These are phyloP conservation scores for Trisateles emortualis DNA, from an alignment of 2,888 invertebrate species.

Conservation along the genomic window DNA sequence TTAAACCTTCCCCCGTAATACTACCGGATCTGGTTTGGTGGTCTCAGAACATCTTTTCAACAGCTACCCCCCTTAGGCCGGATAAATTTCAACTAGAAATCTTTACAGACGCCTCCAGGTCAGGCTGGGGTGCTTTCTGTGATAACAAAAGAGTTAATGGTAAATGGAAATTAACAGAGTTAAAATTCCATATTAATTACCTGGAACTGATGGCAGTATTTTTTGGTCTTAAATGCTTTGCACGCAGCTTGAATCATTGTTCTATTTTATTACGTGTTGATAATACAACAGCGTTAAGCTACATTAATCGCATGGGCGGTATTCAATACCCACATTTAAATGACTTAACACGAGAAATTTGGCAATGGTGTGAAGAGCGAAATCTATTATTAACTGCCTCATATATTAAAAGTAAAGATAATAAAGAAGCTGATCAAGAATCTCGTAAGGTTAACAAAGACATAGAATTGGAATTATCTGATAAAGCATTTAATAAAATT, in stretches of 20 bases:
- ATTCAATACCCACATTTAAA: constrained; percentile 27
- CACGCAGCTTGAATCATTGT: background rate
- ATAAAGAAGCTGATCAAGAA: background rate
- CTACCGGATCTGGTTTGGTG: too few relatives aligned
- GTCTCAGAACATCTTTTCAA: too few relatives aligned
- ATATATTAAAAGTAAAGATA: background rate
- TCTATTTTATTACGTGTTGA: constrained; percentile 17
- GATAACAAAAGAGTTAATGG: too few relatives aligned
- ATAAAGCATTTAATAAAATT: background rate
- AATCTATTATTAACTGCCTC: background rate
- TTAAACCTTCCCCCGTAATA: background rate
- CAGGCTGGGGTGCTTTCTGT: too few relatives aligned
- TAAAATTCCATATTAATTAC: background rate
- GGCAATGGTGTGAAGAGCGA: constrained; percentile 11
- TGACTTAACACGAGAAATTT: constrained; percentile 13
- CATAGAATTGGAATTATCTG: background rate
- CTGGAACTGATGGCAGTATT: background rate
- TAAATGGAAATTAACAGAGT: too few relatives aligned
- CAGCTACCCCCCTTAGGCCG: too few relatives aligned
- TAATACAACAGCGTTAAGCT: constrained; percentile 26
- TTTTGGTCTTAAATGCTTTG: background rate
- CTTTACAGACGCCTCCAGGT: too few relatives aligned
- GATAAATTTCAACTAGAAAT: too few relatives aligned
- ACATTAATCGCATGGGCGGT: constrained; percentile 30
- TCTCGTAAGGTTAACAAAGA: background rate